phyloP scores from a whole-genome alignment of 2,797 vertebrate species.

The Lepidocolaptes lacrymiger region DNA sequence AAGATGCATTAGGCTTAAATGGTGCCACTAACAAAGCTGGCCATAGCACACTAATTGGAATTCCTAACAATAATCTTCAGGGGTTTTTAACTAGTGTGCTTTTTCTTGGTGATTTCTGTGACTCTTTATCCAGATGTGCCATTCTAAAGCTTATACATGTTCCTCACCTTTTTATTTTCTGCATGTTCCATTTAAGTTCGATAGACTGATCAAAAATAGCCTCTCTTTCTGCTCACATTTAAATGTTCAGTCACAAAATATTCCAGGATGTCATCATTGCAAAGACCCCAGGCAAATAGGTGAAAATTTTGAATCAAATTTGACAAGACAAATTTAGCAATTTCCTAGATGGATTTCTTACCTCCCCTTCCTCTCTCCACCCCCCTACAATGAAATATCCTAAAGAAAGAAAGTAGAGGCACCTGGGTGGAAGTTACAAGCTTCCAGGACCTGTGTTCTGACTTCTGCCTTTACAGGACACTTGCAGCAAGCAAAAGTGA shows the following conservation, averaged over 20 bases:
- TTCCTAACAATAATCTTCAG: conserved; percentile 4
- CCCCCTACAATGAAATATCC: not conserved
- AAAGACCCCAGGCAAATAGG: not conserved
- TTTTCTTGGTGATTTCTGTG: conserved; percentile 26
- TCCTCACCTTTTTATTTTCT: conserved; percentile 3
- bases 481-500: not conserved
- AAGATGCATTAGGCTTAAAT: not conserved
- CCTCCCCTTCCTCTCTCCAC: not conserved
- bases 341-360: not conserved
- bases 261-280: not conserved
- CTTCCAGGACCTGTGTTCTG: not conserved
- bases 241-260: not conserved
- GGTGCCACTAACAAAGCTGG: not conserved
- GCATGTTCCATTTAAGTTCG: not conserved
- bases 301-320: not conserved
- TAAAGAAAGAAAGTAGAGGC: not conserved
- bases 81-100: conserved; percentile 13
- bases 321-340: not conserved
- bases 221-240: not conserved
- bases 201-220: not conserved
- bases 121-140: conserved; percentile 43
- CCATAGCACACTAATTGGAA: not conserved
- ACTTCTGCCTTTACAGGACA: not conserved
- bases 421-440: not conserved
- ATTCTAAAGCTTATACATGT: not conserved